Evolutionary conservation across 2,797 vertebrate species (phyloP).

Genomic region (Parambassis ranga): DNA sequence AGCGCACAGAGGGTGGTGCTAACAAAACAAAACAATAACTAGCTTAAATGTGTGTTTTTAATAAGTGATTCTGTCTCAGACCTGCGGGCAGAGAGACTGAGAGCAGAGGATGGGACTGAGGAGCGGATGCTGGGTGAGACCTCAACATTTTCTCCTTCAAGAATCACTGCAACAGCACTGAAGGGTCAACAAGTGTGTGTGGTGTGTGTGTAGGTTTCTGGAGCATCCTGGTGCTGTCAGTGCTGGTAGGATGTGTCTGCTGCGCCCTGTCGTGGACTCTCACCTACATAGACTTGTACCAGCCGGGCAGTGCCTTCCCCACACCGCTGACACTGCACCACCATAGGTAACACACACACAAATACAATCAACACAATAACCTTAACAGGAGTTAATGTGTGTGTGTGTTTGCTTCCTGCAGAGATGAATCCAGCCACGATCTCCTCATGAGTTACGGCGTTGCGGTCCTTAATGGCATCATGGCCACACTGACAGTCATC

Average conservation of each 20-base stretch:
- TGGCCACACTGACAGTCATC: slow-evolving; percentile 80
- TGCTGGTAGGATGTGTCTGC: slow-evolving; percentile 80
- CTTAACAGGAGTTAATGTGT: neutral
- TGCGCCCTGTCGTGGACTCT: slow-evolving; percentile 87
- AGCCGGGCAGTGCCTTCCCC: slow-evolving; percentile 76
- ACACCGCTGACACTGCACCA: slow-evolving; percentile 74
- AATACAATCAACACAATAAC: no score
- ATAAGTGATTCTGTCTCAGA: slow-evolving; percentile 64
- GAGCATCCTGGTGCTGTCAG: slow-evolving; percentile 83
- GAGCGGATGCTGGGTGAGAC: slow-evolving; percentile 74
- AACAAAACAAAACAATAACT: no score
- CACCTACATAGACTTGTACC: slow-evolving; percentile 86
- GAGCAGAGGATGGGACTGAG: slow-evolving; percentile 67
- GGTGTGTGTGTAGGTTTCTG: slow-evolving; percentile 83
- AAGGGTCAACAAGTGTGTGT: no score
- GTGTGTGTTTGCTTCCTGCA: slow-evolving; percentile 51
- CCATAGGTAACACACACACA: slow-evolving; percentile 74
- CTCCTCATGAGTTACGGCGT: slow-evolving; percentile 80
- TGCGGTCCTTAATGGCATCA: slow-evolving; percentile 84
- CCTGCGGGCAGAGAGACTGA: slow-evolving; percentile 66
- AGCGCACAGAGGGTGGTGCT: no score
- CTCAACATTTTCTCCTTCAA: no score
- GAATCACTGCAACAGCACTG: no score
- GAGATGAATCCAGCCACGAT: slow-evolving; percentile 74
- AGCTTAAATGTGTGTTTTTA: no score